Evolutionary conservation across 2,797 vertebrate species (phyloP).

Genomic region (Acanthiza pusilla): DNA sequence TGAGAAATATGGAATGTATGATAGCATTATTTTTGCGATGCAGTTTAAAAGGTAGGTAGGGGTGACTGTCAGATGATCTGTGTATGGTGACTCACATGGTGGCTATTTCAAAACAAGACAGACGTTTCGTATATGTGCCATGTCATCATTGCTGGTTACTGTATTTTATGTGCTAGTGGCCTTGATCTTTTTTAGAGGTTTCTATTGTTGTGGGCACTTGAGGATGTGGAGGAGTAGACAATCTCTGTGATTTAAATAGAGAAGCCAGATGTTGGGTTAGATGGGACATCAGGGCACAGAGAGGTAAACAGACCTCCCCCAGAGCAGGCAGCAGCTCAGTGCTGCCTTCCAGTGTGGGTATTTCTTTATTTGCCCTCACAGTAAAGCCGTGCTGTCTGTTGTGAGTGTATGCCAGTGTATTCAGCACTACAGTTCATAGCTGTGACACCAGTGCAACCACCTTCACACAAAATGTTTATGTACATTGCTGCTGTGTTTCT

Average conservation of each 20-base stretch:
- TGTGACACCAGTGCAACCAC: background rate
- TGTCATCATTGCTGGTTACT: background rate
- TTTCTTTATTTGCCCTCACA: background rate
- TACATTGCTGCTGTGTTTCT: background rate
- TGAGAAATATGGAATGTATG: background rate
- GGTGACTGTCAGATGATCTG: background rate
- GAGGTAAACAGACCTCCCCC: background rate
- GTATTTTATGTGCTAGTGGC: background rate
- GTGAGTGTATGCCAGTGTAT: background rate
- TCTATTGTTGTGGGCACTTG: background rate
- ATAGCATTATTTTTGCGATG: background rate
- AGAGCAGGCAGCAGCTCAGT: background rate
- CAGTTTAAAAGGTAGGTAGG: background rate
- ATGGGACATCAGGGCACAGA: background rate
- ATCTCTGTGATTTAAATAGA: background rate
- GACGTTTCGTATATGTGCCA: background rate
- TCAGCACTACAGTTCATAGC: background rate
- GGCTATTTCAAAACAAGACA: background rate
- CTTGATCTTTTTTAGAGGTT: slow-evolving; percentile 13
- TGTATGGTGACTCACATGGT: background rate
- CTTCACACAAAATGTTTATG: background rate
- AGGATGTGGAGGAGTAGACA: background rate
- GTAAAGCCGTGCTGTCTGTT: background rate
- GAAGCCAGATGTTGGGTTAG: background rate
- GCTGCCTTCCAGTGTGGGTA: background rate